These are phyloP conservation scores for Microctonus aethiopoides DNA, from an alignment of 2,888 invertebrate species.

Conservation along the genomic window DNA sequence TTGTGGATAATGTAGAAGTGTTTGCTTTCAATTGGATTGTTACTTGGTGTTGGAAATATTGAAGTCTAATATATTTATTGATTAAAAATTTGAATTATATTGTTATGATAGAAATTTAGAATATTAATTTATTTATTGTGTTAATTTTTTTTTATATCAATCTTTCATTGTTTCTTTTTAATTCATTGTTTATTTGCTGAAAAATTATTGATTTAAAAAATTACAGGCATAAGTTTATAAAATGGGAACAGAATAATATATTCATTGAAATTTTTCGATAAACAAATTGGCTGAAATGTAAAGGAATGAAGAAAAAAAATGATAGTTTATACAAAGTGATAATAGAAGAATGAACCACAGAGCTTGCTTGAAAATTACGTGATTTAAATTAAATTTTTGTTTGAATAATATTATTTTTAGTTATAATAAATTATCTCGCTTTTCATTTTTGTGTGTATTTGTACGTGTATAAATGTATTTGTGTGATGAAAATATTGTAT, in stretches of 20 bases:
- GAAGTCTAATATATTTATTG: no score
- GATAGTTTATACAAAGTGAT: neutral
- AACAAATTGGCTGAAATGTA: conserved; percentile 26
- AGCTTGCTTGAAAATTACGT: neutral
- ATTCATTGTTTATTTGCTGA: conserved; percentile 61
- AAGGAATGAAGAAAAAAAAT: neutral
- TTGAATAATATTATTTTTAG: neutral
- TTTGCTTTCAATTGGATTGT: neutral
- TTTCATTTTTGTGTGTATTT: no score
- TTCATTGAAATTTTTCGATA: neutral
- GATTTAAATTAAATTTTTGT: neutral
- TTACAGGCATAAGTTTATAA: conserved; percentile 55
- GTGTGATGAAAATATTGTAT: neutral
- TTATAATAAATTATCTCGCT: neutral
- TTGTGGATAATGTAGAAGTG: neutral
- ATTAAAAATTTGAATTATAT: neutral
- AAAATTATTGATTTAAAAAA: conserved; percentile 63
- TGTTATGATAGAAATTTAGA: neutral
- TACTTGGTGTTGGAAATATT: no score
- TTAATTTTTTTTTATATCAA: conserved; percentile 23
- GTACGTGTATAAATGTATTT: neutral
- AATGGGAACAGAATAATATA: conserved; percentile 35
- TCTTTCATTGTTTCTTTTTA: conserved; percentile 13
- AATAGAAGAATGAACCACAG: neutral
- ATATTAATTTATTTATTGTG: neutral